Percentiles rank a stretch among this genome's conserved stretches.
Conservation (phyloP, 2,797 vertebrate species). For the Emys orbicularis region DNA sequence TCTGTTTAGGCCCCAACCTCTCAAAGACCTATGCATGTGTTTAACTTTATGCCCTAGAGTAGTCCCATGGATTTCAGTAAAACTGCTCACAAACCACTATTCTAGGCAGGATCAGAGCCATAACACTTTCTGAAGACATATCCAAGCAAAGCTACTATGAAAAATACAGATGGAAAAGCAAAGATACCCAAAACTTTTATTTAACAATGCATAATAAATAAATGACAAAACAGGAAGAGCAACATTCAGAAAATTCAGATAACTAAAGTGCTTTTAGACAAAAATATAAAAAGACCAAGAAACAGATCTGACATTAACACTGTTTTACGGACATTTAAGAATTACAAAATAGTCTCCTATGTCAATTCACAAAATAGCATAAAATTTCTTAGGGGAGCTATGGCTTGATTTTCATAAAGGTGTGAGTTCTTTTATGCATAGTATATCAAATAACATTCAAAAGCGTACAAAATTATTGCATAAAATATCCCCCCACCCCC, state of each 20-base stretch:
- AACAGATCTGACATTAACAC: slow-evolving; percentile 61
- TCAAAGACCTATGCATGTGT: neutral
- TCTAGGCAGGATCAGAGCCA: neutral
- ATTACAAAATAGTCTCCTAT: slow-evolving; percentile 63
- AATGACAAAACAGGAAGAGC: slow-evolving; percentile 42
- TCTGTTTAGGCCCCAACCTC: neutral
- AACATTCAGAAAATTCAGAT: slow-evolving; percentile 76
- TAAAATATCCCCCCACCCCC: slow-evolving; percentile 24
- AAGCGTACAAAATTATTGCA: slow-evolving; percentile 65
- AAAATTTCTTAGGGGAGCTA: slow-evolving; percentile 40
- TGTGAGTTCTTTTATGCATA: slow-evolving; percentile 66
- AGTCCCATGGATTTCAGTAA: neutral
- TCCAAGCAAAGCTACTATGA: neutral
- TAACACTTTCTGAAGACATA: neutral
- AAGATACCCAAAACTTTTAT: slow-evolving; percentile 76
- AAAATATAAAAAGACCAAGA: slow-evolving; percentile 67
- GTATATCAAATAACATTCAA: slow-evolving; percentile 60
- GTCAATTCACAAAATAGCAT: slow-evolving; percentile 62
- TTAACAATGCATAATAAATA: slow-evolving; percentile 80
- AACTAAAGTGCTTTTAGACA: slow-evolving; percentile 88
- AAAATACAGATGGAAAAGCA: slow-evolving; percentile 2
- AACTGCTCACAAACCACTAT: neutral
- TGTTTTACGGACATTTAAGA: slow-evolving; percentile 62
- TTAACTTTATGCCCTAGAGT: neutral
- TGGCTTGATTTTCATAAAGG: slow-evolving; percentile 63